Evolutionary conservation across 2,888 invertebrate genomes (phyloP), one percentile per base, ranked within the genome.

Genomic region (Laspeyria flexula): DNA sequence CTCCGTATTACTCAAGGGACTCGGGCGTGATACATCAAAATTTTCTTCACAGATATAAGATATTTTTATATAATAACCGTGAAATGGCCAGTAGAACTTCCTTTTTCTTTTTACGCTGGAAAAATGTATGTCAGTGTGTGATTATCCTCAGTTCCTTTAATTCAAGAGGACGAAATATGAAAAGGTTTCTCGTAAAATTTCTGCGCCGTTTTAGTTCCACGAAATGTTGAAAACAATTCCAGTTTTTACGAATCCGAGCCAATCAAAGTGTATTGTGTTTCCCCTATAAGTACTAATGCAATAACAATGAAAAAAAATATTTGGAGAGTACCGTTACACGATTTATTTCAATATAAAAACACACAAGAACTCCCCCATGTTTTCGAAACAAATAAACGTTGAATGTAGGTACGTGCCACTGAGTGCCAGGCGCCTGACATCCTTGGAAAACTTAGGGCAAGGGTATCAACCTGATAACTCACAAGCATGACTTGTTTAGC

Each of bases 11-110:
- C 71, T 60, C 65, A 9, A n/a, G 65, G 61, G 71, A 43, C 38
- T 42, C 31, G 38, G n/a, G 51, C 53, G 53, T 55, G 71, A 71
- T 69, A 67, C 68, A 62, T 69, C 69, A 69, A 71, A 52, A 54
- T 58, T 52, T 69, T 49, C 59, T 64, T 52, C 45, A 46, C 49
- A 58, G 54, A 43, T 63, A 51, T 42, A 45, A 49, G 43, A 48
- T 58, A 53, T 61, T 63, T 51, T 70, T 64, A 55, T 54, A 48
- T 51, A 55, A 55, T 58, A 54, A 55, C 46, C 51, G 43, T 15
- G 21, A 52, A 69, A 58, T 35, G 11, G 55, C 27, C 38, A 51
- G 31, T 55, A 30, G 44, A 43, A 54, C 49, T 58, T 49, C 51
- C 30, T 54, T 49, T 7, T 67, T 54, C 64, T 65, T 65, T 68